Evolutionary conservation across 2,888 invertebrate species (phyloP).

Genomic region (Argyresthia albistria): DNA sequence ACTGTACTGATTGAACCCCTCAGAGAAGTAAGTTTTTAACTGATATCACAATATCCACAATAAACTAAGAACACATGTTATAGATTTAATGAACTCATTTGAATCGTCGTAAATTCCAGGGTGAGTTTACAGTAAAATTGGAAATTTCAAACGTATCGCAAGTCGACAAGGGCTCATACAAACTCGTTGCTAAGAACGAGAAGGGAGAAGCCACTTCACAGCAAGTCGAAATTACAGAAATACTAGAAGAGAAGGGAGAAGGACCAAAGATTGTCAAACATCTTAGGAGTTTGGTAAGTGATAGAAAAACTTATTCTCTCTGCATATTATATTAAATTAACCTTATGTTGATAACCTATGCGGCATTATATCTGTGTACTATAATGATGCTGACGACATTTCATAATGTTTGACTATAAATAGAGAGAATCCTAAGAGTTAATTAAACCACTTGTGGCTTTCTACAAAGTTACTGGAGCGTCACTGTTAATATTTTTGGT

Average conservation of each 20-base stretch:
- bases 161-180: slow-evolving; percentile 90
- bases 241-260: slow-evolving; percentile 83
- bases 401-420: no score
- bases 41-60: no score
- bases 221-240: slow-evolving; percentile 87
- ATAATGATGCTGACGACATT: no score
- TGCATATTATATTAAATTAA: no score
- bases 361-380: no score
- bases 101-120: slow-evolving; percentile 70
- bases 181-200: slow-evolving; percentile 91
- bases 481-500: no score
- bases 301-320: no score
- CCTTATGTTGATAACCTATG: no score
- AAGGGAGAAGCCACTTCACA: slow-evolving; percentile 94
- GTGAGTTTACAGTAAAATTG: slow-evolving; percentile 91
- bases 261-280: slow-evolving; percentile 87
- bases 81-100: no score
- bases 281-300: slow-evolving; percentile 81
- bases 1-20: slow-evolving; percentile 84
- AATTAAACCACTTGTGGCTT: not conserved
- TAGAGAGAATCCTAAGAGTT: no score
- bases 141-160: slow-evolving; percentile 89
- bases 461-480: no score
- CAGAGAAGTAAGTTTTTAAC: slow-evolving; percentile 77
- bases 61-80: no score